These are phyloP conservation scores for Mungos mungo DNA, from an alignment of 2,113 vertebrate species.

Conservation along the genomic window DNA sequence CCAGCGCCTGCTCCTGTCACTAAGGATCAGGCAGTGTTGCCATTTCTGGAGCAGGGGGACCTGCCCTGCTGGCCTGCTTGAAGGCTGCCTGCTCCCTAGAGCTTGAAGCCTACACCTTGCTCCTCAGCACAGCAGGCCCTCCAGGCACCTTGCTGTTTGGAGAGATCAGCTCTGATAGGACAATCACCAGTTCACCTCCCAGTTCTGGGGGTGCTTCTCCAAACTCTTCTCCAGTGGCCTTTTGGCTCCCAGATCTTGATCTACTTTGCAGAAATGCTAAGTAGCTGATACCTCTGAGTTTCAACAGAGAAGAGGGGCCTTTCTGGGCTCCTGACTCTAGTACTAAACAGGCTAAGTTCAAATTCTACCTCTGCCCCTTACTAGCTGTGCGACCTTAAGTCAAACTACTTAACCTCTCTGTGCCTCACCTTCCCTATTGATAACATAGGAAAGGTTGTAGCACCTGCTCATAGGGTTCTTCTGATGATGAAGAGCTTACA, in stretches of 20 bases:
- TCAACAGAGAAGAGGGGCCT: neutral
- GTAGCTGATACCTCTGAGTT: neutral
- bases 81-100: neutral
- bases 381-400: neutral
- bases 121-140: neutral
- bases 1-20: neutral
- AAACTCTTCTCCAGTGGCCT: neutral
- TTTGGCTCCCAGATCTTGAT: neutral
- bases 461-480: neutral
- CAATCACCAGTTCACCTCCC: neutral
- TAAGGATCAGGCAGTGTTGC: rapidly evolving
- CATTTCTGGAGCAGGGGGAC: neutral
- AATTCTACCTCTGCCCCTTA: neutral
- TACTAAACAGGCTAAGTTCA: neutral
- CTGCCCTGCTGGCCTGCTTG: neutral
- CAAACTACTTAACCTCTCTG: neutral
- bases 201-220: neutral
- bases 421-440: neutral
- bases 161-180: neutral
- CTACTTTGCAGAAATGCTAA: neutral
- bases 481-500: neutral
- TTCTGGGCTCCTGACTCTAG: neutral
- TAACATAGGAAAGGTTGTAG: neutral
- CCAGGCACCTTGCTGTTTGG: neutral
- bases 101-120: neutral